phyloP scores from a whole-genome alignment of 1,140 invertebrate genomes.

The Drosophila tani region DNA sequence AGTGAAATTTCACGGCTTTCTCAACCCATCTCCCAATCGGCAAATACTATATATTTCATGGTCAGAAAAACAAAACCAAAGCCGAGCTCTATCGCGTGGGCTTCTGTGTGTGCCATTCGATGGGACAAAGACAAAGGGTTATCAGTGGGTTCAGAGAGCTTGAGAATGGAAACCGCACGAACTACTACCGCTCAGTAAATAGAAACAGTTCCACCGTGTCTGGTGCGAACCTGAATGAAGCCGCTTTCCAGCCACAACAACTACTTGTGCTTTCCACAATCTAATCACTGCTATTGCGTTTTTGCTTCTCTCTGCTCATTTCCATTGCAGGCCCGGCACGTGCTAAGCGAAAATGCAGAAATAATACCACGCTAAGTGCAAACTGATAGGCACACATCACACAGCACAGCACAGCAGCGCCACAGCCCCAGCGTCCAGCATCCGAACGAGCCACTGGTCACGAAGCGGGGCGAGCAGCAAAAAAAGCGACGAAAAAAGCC shows the following conservation, averaged over 20 bases:
- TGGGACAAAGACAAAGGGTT: conserved; percentile 26
- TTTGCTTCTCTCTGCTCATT: conserved; percentile 17
- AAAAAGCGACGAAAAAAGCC: not conserved
- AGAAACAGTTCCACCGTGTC: conserved; percentile 19
- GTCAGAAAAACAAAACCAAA: conserved; percentile 6
- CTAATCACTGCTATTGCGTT: conserved; percentile 34
- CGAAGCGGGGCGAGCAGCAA: conserved; percentile 12
- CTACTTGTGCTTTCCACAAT: conserved; percentile 8
- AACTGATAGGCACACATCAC: conserved; percentile 37
- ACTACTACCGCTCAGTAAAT: not conserved
- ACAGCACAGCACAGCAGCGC: not conserved
- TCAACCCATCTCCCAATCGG: not conserved
- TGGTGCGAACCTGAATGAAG: conserved; percentile 53
- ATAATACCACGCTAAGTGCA: conserved; percentile 27
- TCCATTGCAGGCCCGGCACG: conserved; percentile 64
- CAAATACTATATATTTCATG: conserved; percentile 10
- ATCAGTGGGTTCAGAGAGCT: conserved; percentile 26
- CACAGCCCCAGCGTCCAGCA: not conserved
- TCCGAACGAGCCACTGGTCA: conserved; percentile 17
- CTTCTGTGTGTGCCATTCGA: not conserved
- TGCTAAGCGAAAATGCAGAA: conserved; percentile 62
- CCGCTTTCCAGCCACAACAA: conserved; percentile 1
- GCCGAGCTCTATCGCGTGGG: conserved; percentile 6
- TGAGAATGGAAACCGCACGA: conserved; percentile 13
- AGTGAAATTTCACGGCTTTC: conserved; percentile 3